A percentile compares a stretch with the other conserved stretches of the same genome.
Conservation (phyloP, 2,797 vertebrate species). For the Chlorospingus semifuscus region DNA sequence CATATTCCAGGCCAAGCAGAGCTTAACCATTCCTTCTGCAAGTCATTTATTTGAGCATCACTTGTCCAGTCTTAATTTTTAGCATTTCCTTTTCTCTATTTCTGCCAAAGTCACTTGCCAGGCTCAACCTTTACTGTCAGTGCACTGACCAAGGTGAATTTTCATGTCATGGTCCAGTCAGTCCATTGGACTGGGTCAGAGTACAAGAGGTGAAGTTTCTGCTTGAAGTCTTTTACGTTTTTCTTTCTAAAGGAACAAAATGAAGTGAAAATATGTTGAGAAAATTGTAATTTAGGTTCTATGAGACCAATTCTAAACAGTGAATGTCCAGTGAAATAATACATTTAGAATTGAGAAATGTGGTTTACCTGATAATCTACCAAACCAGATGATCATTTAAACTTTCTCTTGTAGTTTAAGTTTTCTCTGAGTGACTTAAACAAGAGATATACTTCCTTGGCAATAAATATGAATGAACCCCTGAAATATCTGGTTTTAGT, state of each 20-base stretch:
- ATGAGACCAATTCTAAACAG: background rate
- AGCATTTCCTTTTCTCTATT: background rate
- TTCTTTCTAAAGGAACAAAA: background rate
- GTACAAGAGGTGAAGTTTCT: background rate
- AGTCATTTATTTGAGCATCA: background rate
- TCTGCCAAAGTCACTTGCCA: background rate
- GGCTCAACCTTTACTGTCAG: background rate
- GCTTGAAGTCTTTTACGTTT: background rate
- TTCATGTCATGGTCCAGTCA: constrained; percentile 13
- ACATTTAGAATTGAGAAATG: background rate
- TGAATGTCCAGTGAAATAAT: background rate
- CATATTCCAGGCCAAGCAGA: background rate
- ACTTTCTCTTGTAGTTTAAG: background rate
- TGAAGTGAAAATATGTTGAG: background rate
- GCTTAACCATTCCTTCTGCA: background rate
- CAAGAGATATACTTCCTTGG: background rate
- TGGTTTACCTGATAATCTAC: background rate
- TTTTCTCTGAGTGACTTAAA: background rate
- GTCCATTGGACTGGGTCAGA: background rate
- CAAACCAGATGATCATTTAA: background rate
- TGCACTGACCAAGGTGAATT: background rate
- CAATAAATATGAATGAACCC: background rate
- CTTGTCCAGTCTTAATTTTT: background rate
- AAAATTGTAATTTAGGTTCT: background rate
- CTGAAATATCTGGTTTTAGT: background rate